Base-by-base conservation (phyloP, 1,140 invertebrate genomes). In the Leptinotarsa defecta region DNA sequence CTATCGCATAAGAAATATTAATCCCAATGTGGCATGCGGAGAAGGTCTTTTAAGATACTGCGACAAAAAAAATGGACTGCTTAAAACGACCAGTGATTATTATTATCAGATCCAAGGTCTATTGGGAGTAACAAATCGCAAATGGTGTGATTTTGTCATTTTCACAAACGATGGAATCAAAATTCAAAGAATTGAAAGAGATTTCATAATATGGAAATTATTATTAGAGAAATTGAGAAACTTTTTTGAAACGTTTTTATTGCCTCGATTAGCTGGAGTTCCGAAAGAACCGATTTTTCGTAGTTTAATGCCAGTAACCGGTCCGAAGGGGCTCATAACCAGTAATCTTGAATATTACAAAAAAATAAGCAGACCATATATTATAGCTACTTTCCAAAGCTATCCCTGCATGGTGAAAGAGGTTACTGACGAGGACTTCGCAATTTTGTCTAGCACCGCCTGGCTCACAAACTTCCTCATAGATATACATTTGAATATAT, bases 51-150 rank as follows among this genome's bases (percentile, higher is more conserved):
- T 57, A 6, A 57, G n/a, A 57, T 57, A 57, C 17, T 17, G n/a
- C 3, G n/a, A 57, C 13, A 15, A 57, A 17, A 57, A 15, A 57
- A 17, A 57, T 15, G 52, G 52, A 57, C 52, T 19, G 15, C 15
- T 49, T 11, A 22, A 71, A 34, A 13, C 48, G 68, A 73, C 68
- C n/a, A 63, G 61, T 22, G 17, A 48, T 22, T 77, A 77, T 43
- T 75, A 27, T 76, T 69, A 48, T 71, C 76, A 77, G 63, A 64
- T 77, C 3, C 76, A 77, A 68, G 76, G 76, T 13, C 43, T 73
- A 3, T n/a, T 73, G 6, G 71, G 64, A 52, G 20, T 73, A 4
- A 43, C 61, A 13, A 64, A 73, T 65, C 62, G 71, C 17, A 17
- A 64, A 43, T 73, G 71, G 71, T 73, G 71, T 24, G 71, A 73